A percentile compares a stretch with the other conserved stretches of the same genome.
phyloP scores from a whole-genome alignment of 2,113 vertebrate species.

The Sceloporus tristichus region DNA sequence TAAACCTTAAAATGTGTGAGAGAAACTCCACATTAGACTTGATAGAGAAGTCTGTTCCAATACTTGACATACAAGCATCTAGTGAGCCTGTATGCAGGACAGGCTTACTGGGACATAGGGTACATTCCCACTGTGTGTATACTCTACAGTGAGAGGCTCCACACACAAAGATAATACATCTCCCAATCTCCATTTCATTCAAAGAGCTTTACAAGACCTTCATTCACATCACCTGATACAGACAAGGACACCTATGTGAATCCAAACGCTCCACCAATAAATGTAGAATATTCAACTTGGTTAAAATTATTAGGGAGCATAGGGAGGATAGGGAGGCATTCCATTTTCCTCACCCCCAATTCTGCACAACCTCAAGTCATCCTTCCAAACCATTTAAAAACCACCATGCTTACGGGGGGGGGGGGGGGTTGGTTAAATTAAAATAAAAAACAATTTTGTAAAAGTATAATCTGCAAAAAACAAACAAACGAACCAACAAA shows the following conservation, averaged over 20 bases:
- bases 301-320: slow-evolving; percentile 49
- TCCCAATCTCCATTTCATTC: not conserved
- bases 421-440: slow-evolving; percentile 9
- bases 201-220: not conserved
- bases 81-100: not conserved
- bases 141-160: not conserved
- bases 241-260: slow-evolving; percentile 62
- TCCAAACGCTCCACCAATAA: slow-evolving; percentile 37
- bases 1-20: not conserved
- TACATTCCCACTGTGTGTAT: not conserved
- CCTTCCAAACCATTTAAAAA: slow-evolving; percentile 66
- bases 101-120: not conserved
- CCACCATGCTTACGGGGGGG: slow-evolving; percentile 28
- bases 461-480: slow-evolving; percentile 52
- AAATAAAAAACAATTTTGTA: slow-evolving; percentile 52
- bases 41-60: not conserved
- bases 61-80: not conserved
- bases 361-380: slow-evolving; percentile 58
- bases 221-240: not conserved
- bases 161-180: not conserved
- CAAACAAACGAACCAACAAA: slow-evolving; percentile 70
- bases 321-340: slow-evolving; percentile 68
- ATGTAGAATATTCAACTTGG: slow-evolving; percentile 53
- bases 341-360: slow-evolving; percentile 60
- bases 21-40: not conserved